phyloP scores from a whole-genome alignment of 2,797 vertebrate species.

The Yasuhikotakia modesta region DNA sequence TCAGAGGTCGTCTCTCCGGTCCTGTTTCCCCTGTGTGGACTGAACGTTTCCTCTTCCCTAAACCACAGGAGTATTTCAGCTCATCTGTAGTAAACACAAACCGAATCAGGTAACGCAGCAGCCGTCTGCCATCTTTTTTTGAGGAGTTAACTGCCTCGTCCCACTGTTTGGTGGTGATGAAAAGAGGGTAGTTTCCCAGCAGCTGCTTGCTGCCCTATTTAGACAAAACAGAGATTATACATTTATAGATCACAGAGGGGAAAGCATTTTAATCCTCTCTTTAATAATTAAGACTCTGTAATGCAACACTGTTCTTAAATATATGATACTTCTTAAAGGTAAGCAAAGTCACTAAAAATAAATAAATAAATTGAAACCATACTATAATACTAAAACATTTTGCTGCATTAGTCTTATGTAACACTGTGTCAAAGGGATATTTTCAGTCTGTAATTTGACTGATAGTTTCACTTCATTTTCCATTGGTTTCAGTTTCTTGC shows the following conservation, averaged over 20 bases:
- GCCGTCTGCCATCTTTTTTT: slow-evolving; percentile 94
- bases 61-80: slow-evolving; percentile 98
- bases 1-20: slow-evolving; percentile 95
- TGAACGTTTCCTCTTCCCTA: slow-evolving; percentile 99
- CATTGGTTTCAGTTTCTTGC: slow-evolving; percentile 35
- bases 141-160: slow-evolving; percentile 98
- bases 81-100: slow-evolving; percentile 98
- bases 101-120: slow-evolving; percentile 98
- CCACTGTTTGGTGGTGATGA: slow-evolving; percentile 99
- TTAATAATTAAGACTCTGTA: slow-evolving; percentile 16
- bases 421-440: slow-evolving; percentile 47
- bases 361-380: slow-evolving; percentile 1
- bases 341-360: background rate
- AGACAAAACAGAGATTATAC: slow-evolving; percentile 21
- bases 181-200: slow-evolving; percentile 97
- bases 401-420: slow-evolving; percentile 37
- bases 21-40: slow-evolving; percentile 95
- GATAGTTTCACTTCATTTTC: slow-evolving; percentile 55
- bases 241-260: background rate
- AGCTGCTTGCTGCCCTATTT: slow-evolving; percentile 95
- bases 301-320: background rate
- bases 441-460: slow-evolving; percentile 56
- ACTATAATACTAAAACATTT: background rate
- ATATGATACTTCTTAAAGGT: background rate
- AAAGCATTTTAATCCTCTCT: slow-evolving; percentile 3